A percentile compares a stretch with the other conserved stretches of the same genome.
These are phyloP conservation scores for Gonatopus flavifemur DNA, from an alignment of 1,140 invertebrate species.

Conservation along the genomic window DNA sequence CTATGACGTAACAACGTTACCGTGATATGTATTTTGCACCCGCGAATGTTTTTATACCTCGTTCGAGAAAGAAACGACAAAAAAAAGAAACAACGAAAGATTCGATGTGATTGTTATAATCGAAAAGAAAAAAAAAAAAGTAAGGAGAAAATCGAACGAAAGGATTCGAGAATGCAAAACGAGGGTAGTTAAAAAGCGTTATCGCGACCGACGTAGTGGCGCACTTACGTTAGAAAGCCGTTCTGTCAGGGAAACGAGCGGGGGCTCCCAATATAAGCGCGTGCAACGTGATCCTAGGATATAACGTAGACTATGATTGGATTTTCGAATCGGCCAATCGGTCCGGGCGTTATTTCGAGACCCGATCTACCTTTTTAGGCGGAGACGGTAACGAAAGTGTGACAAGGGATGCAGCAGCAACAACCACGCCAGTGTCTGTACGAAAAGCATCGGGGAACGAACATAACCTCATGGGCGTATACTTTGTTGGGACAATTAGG, in stretches of 20 bases:
- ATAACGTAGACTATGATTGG: slow-evolving; percentile 58
- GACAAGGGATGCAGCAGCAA: slow-evolving; percentile 46
- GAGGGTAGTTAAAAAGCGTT: not conserved
- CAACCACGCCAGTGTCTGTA: too few relatives aligned
- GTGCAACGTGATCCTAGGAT: slow-evolving; percentile 78
- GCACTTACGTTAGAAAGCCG: slow-evolving; percentile 89
- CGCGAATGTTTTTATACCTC: too few relatives aligned
- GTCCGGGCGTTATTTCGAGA: slow-evolving; percentile 52
- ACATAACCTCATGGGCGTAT: slow-evolving; percentile 22
- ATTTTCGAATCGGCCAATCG: slow-evolving; percentile 49
- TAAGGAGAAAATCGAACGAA: slow-evolving; percentile 4
- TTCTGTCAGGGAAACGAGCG: slow-evolving; percentile 77
- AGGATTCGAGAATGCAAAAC: not conserved
- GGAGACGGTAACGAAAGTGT: slow-evolving; percentile 56
- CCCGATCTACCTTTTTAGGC: slow-evolving; percentile 60
- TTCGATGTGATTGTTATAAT: slow-evolving; percentile 6
- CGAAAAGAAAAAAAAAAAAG: slow-evolving; percentile 20
- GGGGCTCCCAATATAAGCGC: slow-evolving; percentile 78
- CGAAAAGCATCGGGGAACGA: too few relatives aligned
- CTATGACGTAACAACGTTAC: too few relatives aligned
- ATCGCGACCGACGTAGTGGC: slow-evolving; percentile 53
- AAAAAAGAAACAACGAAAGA: not conserved
- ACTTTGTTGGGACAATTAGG: slow-evolving; percentile 42
- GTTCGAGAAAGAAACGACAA: slow-evolving; percentile 13
- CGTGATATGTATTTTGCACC: too few relatives aligned